Conservation (phyloP, 2,888 invertebrate species). For the Dicroscelio sp. region DNA sequence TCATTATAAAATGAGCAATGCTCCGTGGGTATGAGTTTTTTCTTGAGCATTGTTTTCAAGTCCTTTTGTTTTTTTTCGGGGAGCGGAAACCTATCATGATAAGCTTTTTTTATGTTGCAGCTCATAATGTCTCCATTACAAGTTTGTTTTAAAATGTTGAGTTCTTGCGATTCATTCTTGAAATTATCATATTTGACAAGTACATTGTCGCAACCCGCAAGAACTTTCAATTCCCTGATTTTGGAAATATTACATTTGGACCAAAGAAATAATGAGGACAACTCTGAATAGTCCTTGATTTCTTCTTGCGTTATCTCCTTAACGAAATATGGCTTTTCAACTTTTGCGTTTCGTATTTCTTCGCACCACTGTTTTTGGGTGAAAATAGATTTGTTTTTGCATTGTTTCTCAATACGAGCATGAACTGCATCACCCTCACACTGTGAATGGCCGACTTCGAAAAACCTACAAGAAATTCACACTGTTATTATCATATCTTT, state of each 20-base stretch:
- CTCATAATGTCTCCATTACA: neutral
- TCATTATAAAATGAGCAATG: neutral
- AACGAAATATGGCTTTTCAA: neutral
- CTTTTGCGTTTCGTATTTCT: neutral
- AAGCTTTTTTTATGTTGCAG: neutral
- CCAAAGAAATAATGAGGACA: neutral
- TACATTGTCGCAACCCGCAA: neutral
- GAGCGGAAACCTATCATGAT: neutral
- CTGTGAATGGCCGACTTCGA: neutral
- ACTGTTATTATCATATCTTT: neutral
- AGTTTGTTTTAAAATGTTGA: neutral
- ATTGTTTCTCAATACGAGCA: neutral
- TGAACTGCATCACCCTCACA: neutral
- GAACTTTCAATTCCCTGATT: neutral
- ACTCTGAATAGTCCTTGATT: neutral
- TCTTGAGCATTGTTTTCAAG: neutral
- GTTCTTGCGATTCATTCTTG: neutral
- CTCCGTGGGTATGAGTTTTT: neutral
- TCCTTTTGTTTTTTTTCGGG: neutral
- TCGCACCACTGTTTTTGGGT: constrained; percentile 4
- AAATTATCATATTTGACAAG: neutral
- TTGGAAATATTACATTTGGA: neutral
- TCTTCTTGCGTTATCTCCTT: neutral
- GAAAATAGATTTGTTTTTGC: neutral
- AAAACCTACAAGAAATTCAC: neutral